Base-by-base conservation (phyloP, 2,888 invertebrate genomes). In the Agrenia bidenticulata region DNA sequence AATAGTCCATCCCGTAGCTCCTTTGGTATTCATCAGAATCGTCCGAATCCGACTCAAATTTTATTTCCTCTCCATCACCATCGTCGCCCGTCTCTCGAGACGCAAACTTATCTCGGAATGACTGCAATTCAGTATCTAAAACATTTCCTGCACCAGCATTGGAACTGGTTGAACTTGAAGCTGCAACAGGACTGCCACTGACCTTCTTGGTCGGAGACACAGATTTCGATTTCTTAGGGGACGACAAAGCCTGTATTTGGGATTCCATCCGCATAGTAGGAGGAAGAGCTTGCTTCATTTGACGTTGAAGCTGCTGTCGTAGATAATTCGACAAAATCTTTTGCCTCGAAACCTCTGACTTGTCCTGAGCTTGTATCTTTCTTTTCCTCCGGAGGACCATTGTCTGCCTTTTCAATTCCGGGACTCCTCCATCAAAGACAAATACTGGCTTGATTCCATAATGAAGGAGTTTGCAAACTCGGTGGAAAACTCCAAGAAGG, bases 341-440 rank as follows among this genome's bases (percentile, higher is more conserved):
- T 77, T 88, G 84, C 80, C 89, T 87, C 67, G 90, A 82, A 78
- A 87, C 82, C 77, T 88, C 87, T 45, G 90, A 88, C 80, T 89
- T 88, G 73, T 86, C 85, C 63, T 85, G 82, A 60, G 87, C 84
- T 80, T 86, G 88, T 74, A 84, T 84, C 81, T 88, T 90, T 79
- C 84, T 85, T 78, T 86, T 87, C 80, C 89, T 88, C 72, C 95
- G 84, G 75, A 86, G 87, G 51, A 87, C 87, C 82, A 96, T 89
- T 11, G 95, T 96, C 81, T 93, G 90, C 77, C 85, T 89, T 82
- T 99, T 99, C 42, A 99, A 85, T 63, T 85, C 84, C 17, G 99
- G 98, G 56, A 93, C 92, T 49, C 89, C 90, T 24, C 99, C 99
- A 84, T 99, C 99, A 82, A 99, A 99, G 9, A 99, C 94, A 84